A percentile compares a stretch with the other conserved stretches of the same genome.
Evolutionary conservation across 2,113 vertebrate species (phyloP).

Genomic region (Lontra canadensis): DNA sequence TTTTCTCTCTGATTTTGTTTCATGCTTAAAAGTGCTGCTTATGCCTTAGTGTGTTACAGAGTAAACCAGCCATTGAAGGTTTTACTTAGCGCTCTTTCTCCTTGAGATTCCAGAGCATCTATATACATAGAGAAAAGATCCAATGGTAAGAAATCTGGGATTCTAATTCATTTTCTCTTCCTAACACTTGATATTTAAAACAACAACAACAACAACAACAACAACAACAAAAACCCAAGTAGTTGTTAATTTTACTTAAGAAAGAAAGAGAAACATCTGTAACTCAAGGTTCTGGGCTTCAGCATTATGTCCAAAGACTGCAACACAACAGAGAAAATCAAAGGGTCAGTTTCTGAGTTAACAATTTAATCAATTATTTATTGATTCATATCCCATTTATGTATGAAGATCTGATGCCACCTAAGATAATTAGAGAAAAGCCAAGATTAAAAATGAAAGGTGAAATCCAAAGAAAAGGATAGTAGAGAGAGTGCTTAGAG

Average conservation of each 20-base stretch:
- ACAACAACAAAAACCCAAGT: background rate
- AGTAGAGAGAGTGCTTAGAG: background rate
- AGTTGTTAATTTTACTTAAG: background rate
- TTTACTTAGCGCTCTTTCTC: background rate
- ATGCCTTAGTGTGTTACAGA: background rate
- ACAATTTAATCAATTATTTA: constrained; percentile 36
- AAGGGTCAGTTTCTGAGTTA: background rate
- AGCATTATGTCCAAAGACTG: background rate
- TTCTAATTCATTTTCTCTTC: constrained; percentile 13
- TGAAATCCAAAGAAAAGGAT: background rate
- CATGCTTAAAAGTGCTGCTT: background rate
- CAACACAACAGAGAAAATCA: background rate
- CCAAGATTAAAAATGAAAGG: constrained; percentile 11
- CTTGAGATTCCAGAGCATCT: background rate
- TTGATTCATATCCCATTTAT: background rate
- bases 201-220: background rate
- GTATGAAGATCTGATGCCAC: background rate
- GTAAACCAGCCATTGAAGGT: background rate
- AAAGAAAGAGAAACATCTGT: background rate
- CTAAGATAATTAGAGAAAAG: constrained; percentile 21
- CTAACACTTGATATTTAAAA: background rate
- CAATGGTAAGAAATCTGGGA: background rate
- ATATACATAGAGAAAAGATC: background rate
- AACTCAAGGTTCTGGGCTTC: background rate
- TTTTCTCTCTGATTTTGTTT: constrained; percentile 6